Conservation (phyloP, 2,797 vertebrate genomes). For the Echeneis naucrates region DNA sequence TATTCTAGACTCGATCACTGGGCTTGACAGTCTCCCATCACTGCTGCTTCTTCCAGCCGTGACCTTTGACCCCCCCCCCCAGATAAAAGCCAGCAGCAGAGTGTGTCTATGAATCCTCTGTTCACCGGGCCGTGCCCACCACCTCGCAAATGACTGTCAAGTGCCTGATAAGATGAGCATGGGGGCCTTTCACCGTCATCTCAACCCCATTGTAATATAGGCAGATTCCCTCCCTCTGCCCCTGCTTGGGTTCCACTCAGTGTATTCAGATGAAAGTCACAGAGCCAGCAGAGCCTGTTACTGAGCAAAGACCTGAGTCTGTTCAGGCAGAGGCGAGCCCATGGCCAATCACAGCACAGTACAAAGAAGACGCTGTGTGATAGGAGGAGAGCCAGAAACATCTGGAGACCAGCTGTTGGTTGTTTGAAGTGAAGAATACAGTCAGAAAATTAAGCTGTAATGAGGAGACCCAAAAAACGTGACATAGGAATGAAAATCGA, state of each 20-base stretch:
- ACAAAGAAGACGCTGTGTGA: too few relatives aligned
- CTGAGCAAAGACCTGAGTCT: constrained; percentile 12
- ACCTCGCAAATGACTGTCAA: constrained; percentile 86
- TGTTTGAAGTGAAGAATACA: too few relatives aligned
- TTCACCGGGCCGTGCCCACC: constrained; percentile 86
- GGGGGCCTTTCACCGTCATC: constrained; percentile 52
- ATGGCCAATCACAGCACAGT: too few relatives aligned
- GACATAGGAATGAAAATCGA: too few relatives aligned
- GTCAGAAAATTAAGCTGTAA: too few relatives aligned
- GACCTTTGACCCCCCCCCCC: constrained; percentile 89
- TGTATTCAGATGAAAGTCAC: constrained; percentile 61
- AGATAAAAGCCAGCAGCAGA: constrained; percentile 72
- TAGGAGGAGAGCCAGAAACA: too few relatives aligned
- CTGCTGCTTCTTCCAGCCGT: constrained; percentile 85
- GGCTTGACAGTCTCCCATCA: constrained; percentile 92
- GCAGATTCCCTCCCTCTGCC: constrained; percentile 75
- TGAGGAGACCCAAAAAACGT: too few relatives aligned
- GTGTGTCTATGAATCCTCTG: constrained; percentile 86
- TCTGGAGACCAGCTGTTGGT: too few relatives aligned
- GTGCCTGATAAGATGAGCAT: constrained; percentile 82
- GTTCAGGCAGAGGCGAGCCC: neutral
- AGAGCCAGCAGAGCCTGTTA: neutral
- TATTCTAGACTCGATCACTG: constrained; percentile 83
- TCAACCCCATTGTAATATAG: constrained; percentile 79
- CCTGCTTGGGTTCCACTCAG: constrained; percentile 68